Evolutionary conservation across 1,140 invertebrate genomes (phyloP).

Genomic region (Drosophila rhopaloa): DNA sequence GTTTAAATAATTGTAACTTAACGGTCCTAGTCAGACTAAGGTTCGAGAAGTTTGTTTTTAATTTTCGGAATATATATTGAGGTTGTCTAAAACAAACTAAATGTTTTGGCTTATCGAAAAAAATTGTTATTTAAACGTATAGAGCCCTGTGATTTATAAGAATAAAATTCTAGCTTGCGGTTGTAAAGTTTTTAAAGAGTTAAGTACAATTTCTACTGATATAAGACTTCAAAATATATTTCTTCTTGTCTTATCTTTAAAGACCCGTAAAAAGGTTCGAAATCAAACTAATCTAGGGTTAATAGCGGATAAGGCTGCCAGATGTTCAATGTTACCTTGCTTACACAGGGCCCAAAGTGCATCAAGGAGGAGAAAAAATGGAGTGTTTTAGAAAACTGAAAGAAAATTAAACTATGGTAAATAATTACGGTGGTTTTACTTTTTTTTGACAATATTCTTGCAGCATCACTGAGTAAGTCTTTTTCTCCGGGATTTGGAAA

Average conservation of each 20-base stretch:
- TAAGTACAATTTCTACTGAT: not conserved
- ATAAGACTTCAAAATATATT: not conserved
- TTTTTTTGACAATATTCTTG: not conserved
- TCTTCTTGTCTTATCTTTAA: not conserved
- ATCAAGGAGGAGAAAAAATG: not conserved
- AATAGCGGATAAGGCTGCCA: slow-evolving; percentile 17
- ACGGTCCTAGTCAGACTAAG: no score
- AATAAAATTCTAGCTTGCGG: no score
- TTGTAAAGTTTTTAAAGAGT: no score
- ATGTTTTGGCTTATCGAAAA: no score
- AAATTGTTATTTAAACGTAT: no score
- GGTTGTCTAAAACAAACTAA: no score
- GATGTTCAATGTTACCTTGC: slow-evolving; percentile 10
- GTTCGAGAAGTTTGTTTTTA: no score
- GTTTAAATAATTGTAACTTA: no score
- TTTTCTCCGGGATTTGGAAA: not conserved
- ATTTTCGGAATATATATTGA: no score
- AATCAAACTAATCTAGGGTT: slow-evolving; percentile 14
- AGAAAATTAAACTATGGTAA: slow-evolving; percentile 8
- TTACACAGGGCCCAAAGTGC: not conserved
- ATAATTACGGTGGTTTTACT: not conserved
- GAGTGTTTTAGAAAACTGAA: not conserved
- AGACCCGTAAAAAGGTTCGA: not conserved
- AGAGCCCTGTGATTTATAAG: no score
- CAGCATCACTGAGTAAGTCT: slow-evolving; percentile 9